Base-by-base conservation (phyloP, 1,140 invertebrate genomes). In the Lepidurus packardi region DNA sequence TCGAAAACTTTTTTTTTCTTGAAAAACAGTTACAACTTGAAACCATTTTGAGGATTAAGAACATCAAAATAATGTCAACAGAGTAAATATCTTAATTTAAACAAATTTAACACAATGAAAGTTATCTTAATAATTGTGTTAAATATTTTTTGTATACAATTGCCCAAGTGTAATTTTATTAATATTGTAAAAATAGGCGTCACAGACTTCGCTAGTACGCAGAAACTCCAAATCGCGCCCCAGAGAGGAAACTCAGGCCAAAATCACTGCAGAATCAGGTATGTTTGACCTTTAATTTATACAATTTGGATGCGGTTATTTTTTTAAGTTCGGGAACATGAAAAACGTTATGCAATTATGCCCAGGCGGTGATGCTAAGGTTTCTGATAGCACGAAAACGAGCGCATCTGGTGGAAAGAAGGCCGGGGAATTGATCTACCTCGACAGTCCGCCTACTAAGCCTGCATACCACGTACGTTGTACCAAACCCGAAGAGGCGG, bases 241-340 rank as follows among this genome's bases (percentile, higher is more conserved):
- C 82, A 85, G 74, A 81, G 84, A 25, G 84, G 84, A 8, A 84
- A 83, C 75, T 85, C 85, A 1, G 83, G 84, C 21, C 85, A 86
- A 79, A 85, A 85, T 78, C 21, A 9, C 45, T n/a, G 44, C 34
- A 78, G 43, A 75, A 47, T 65, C 73, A 47, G 45, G 42, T n/a
- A 21, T 42, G 34, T 43, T 16, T 9, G 10, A 7, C 25, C 53
- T 65, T 65, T 11, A 34, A 3, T 34, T 4, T 65, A 16, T 16
- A 5, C 13, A 65, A 65, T 65, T 65, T 65, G 53, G 53, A 13
- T 16, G 53, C 13, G 8, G 53, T 65, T n/a, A 34, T 34, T 34
- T 21, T 65, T 65, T 13, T 9, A 16, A 65, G 8, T 65, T 65
- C 53, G 53, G 21, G 53, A 65, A 13, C 21, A 65, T 65, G 53